Evolutionary conservation across 2,888 invertebrate species (phyloP), one percentile per base, ranked within the genome.

Genomic region (Trypoxylon attenuatum): DNA sequence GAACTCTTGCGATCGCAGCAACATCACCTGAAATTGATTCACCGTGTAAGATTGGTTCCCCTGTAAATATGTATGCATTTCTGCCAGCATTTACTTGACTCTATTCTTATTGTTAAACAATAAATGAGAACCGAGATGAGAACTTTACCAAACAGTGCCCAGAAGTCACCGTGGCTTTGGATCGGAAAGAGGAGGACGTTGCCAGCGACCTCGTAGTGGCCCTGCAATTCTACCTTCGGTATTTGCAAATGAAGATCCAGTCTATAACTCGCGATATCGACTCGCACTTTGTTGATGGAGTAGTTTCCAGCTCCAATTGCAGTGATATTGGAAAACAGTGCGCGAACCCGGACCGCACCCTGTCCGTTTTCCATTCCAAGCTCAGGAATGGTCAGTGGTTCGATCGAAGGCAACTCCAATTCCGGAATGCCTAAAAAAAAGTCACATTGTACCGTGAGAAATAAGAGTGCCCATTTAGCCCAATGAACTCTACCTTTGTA

Each of bases 111-210:
- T 33, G 5, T 25, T 25, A 25, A 25, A 25, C 2, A 50, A 10
- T 10, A 18, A 16, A 29, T 23, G 23, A 10, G 16, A 13, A 16
- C 21, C 13, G 15, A 88, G 8, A 33, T 33, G 5, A 0, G 13
- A 33, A 33, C 4, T 91, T 91, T 88, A 94, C 94, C 89, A 79
- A 94, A 94, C 50, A 92, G 90, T 8, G 94, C 94, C 94, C 93
- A 94, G 85, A 94, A 95, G 78, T 94, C 92, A 18, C 94, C 94
- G 78, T 92, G 91, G 2, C 94, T 94, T 65, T 94, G 89, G 13
- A 95, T 93, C 0, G 94, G 94, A 82, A 94, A 92, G 15, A 94
- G 88, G 15, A 95, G 88, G 25, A 94, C 93, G 79, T 94, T 94
- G 16, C 94, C 94, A 0, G 90, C 90, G 0, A 94, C 93, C 78